Percentiles rank a stretch among this genome's conserved stretches.
Evolutionary conservation across 2,888 invertebrate genomes (phyloP).

Genomic region (Lathronympha strigana): DNA sequence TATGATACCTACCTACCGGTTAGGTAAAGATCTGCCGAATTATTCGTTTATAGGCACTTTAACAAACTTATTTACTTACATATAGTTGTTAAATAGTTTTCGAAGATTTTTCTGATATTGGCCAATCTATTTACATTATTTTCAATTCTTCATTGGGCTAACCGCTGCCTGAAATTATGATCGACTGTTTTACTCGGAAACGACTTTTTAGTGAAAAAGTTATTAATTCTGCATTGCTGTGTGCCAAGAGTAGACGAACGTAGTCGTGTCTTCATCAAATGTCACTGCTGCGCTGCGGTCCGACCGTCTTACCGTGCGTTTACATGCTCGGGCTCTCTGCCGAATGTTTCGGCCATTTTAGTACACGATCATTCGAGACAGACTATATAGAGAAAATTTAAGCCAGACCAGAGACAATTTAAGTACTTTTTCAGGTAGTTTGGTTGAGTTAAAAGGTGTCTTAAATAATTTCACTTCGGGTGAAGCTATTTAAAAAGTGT

Average conservation of each 20-base stretch:
- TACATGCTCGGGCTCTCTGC: too few species aligned
- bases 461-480: too few species aligned
- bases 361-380: too few species aligned
- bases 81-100: slow-evolving; percentile 64
- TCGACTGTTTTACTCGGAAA: slow-evolving; percentile 30
- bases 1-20: slow-evolving; percentile 57
- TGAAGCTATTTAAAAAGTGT: too few species aligned
- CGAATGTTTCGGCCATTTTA: too few species aligned
- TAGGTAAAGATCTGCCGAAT: slow-evolving; percentile 76
- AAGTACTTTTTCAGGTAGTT: too few species aligned
- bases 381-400: too few species aligned
- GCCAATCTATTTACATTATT: slow-evolving; percentile 64
- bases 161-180: slow-evolving; percentile 52
- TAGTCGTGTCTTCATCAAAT: slow-evolving; percentile 27
- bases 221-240: slow-evolving; percentile 34
- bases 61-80: slow-evolving; percentile 51
- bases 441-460: too few species aligned
- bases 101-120: slow-evolving; percentile 67
- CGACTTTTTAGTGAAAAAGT: too few species aligned
- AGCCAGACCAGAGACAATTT: too few species aligned
- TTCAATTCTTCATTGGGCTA: slow-evolving; percentile 56
- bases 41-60: slow-evolving; percentile 73
- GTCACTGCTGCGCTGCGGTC: slow-evolving; percentile 31
- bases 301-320: too few species aligned
- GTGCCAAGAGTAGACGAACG: slow-evolving; percentile 37